Percentiles rank a stretch among this genome's conserved stretches.
These are phyloP conservation scores for Neosilurus mollespiculum DNA, from an alignment of 2,797 vertebrate genomes.

Conservation along the genomic window DNA sequence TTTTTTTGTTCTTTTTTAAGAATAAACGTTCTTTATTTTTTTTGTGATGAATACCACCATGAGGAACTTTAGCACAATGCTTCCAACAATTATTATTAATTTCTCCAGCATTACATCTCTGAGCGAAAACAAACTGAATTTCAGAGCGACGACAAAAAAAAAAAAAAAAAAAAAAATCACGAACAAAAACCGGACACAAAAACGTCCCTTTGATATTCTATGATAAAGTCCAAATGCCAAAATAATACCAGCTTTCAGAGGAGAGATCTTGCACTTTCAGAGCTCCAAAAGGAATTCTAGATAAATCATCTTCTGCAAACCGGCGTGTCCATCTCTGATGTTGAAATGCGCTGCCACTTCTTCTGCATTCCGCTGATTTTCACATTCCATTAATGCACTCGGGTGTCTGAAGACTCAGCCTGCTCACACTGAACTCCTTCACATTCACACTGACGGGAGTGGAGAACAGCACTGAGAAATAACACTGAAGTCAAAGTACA, in stretches of 20 bases:
- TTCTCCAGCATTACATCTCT: neutral
- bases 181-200: conserved; percentile 20
- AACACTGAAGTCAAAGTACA: neutral
- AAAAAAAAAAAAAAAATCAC: neutral
- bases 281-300: conserved; percentile 45
- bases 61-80: neutral
- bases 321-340: conserved; percentile 24
- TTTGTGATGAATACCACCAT: neutral
- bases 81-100: neutral
- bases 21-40: neutral
- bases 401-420: conserved; percentile 4
- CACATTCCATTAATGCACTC: conserved; percentile 40
- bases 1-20: too few species aligned
- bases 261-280: conserved; percentile 30
- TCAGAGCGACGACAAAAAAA: neutral
- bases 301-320: conserved; percentile 42
- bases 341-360: conserved; percentile 21
- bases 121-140: conserved; percentile 21
- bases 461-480: neutral
- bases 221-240: neutral
- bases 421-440: conserved; percentile 11
- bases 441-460: conserved; percentile 8
- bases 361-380: conserved; percentile 26
- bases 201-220: conserved; percentile 25
- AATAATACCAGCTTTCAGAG: conserved; percentile 20